Conservation (phyloP, 2,888 invertebrate genomes). For the Orthonychiurus folsomi region DNA sequence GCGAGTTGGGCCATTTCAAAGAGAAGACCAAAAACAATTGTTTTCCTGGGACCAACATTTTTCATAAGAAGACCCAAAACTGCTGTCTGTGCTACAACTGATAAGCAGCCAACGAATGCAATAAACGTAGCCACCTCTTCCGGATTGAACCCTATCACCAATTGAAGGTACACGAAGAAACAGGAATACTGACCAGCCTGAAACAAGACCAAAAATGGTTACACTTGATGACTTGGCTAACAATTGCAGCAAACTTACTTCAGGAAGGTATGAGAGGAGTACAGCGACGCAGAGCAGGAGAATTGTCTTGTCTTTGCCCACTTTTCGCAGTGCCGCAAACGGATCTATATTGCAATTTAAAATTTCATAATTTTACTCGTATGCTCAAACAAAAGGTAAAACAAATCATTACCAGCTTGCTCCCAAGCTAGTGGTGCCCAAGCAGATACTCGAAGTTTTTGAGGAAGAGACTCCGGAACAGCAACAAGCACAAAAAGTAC, state of each 20-base stretch:
- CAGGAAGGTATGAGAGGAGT: slow-evolving; percentile 94
- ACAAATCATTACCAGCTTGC: slow-evolving; percentile 54
- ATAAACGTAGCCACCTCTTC: slow-evolving; percentile 96
- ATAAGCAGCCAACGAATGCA: slow-evolving; percentile 53
- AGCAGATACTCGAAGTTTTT: slow-evolving; percentile 69
- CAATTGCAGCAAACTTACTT: slow-evolving; percentile 46
- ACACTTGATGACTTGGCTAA: background rate
- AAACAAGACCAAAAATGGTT: background rate
- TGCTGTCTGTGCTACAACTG: slow-evolving; percentile 84
- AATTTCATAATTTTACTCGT: no score
- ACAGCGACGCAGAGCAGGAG: slow-evolving; percentile 94
- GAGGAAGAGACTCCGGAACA: slow-evolving; percentile 95
- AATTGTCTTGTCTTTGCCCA: slow-evolving; percentile 90
- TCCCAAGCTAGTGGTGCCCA: slow-evolving; percentile 67
- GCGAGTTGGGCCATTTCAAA: slow-evolving; percentile 95
- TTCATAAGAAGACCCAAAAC: slow-evolving; percentile 71
- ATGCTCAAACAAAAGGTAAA: no score
- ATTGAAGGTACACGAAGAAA: slow-evolving; percentile 96
- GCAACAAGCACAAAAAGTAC: slow-evolving; percentile 96
- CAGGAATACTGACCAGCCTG: slow-evolving; percentile 94
- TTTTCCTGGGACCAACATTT: slow-evolving; percentile 86
- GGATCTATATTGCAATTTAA: no score
- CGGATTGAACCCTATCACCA: slow-evolving; percentile 91
- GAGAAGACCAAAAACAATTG: slow-evolving; percentile 90
- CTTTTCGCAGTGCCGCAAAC: slow-evolving; percentile 81